These are phyloP conservation scores for Plusia festucae DNA, from an alignment of 2,888 invertebrate species.

Conservation along the genomic window DNA sequence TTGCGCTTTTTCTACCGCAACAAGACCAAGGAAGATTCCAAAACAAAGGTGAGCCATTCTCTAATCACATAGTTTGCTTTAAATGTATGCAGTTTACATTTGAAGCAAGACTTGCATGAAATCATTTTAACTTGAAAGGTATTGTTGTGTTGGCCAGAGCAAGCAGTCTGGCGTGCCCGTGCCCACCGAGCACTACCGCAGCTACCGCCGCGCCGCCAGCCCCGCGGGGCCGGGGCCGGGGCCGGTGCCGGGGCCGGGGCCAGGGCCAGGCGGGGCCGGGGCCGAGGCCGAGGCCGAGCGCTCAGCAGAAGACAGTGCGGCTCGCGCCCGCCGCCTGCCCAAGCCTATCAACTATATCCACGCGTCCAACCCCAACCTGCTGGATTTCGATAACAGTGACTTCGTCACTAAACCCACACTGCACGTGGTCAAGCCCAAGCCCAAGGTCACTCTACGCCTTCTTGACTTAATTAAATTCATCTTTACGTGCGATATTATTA, in stretches of 20 bases:
- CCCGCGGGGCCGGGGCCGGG: conserved; percentile 90
- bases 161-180: conserved; percentile 90
- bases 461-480: no score
- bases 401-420: conserved; percentile 72
- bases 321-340: conserved; percentile 62
- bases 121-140: background rate
- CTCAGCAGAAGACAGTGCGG: conserved; percentile 34
- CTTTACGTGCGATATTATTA: no score
- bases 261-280: conserved; percentile 32
- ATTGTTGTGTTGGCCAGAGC: conserved; percentile 54
- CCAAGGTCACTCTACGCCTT: conserved; percentile 50
- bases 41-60: conserved; percentile 67
- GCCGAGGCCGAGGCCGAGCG: conserved; percentile 57
- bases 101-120: no score
- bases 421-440: conserved; percentile 71
- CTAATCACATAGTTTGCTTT: background rate
- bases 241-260: conserved; percentile 48
- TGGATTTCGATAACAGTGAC: conserved; percentile 90
- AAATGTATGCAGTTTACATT: no score
- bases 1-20: conserved; percentile 85
- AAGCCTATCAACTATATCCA: conserved; percentile 91
- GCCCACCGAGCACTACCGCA: conserved; percentile 94
- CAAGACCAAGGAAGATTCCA: conserved; percentile 84
- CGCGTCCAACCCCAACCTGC: conserved; percentile 92
- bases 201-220: conserved; percentile 75